Conservation (phyloP, 2,888 invertebrate genomes). For the Dorcus hopei region DNA sequence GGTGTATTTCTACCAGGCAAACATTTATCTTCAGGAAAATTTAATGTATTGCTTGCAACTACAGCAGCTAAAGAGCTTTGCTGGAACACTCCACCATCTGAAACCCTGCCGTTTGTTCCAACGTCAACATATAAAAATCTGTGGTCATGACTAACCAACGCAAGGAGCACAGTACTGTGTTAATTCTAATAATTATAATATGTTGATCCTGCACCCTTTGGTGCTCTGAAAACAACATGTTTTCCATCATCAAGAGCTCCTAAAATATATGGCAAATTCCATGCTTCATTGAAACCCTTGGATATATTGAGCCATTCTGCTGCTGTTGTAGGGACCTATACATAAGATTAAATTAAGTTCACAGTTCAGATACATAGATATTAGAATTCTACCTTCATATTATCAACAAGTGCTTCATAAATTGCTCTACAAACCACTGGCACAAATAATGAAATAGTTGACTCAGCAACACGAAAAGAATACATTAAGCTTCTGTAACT, state of each 20-base stretch:
- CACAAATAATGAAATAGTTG: background rate
- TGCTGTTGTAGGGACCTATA: slow-evolving; percentile 1
- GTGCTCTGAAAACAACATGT: too few species aligned
- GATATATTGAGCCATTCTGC: slow-evolving; percentile 7
- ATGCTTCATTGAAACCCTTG: background rate
- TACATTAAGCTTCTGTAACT: background rate
- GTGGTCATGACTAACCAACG: background rate
- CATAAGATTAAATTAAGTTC: background rate
- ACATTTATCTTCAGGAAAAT: too few species aligned
- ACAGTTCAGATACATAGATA: background rate
- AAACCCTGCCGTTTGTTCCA: too few species aligned
- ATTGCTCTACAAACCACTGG: background rate
- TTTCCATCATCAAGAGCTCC: too few species aligned
- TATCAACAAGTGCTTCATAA: background rate
- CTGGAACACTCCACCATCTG: too few species aligned
- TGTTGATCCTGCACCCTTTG: slow-evolving; percentile 1
- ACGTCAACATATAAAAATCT: too few species aligned
- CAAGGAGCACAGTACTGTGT: background rate
- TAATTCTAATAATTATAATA: background rate
- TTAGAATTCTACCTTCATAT: background rate
- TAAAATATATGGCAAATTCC: slow-evolving; percentile 6
- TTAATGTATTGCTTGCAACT: too few species aligned
- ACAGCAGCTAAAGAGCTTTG: too few species aligned
- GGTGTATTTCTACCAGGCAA: too few species aligned
- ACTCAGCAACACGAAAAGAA: background rate